phyloP scores from a whole-genome alignment of 2,797 vertebrate genomes.

The Argyrosomus regius region DNA sequence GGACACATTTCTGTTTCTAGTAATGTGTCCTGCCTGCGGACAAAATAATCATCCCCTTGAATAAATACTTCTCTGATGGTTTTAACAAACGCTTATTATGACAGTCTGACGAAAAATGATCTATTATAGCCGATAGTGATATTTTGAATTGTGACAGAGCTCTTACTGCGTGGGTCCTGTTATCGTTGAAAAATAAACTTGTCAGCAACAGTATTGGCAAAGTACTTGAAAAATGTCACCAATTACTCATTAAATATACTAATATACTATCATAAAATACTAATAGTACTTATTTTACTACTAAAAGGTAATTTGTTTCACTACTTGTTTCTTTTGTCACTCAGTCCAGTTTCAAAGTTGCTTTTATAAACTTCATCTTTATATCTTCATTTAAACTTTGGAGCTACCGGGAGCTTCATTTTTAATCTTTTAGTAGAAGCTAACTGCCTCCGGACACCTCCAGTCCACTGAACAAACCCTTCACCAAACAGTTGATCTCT shows the following conservation, averaged over 20 bases:
- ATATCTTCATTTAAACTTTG: neutral
- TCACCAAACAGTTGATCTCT: neutral
- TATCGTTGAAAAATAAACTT: neutral
- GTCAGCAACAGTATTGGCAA: neutral
- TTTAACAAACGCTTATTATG: conserved; percentile 8
- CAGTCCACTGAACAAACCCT: neutral
- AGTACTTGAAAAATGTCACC: neutral
- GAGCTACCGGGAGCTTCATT: neutral
- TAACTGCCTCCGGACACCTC: neutral
- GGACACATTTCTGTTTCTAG: neutral
- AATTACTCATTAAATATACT: too few species aligned
- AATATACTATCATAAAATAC: too few species aligned
- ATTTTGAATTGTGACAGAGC: neutral
- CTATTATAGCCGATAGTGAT: neutral
- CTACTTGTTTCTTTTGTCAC: neutral
- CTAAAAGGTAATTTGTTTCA: too few species aligned
- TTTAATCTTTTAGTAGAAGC: neutral
- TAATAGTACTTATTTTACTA: too few species aligned
- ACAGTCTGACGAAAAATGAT: neutral
- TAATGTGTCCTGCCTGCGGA: neutral
- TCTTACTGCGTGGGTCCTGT: neutral
- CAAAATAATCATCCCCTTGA: neutral
- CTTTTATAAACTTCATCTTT: neutral
- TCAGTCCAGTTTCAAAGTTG: too few species aligned
- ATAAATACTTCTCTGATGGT: conserved; percentile 9